Evolutionary conservation across 2,797 vertebrate species (phyloP).

Genomic region (Mycteria americana): DNA sequence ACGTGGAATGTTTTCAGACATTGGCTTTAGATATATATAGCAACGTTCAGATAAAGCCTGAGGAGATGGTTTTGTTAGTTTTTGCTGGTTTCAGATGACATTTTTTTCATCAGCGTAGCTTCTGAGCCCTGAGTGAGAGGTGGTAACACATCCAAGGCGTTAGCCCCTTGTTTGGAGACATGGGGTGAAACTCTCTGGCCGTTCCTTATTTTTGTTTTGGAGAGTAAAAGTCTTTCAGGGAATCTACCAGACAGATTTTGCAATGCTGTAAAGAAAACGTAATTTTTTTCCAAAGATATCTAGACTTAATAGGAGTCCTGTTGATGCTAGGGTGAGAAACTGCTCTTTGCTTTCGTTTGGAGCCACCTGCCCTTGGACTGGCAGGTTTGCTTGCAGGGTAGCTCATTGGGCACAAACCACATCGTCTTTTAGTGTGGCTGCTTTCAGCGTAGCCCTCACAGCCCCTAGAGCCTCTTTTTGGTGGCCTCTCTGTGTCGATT

Average conservation of each 20-base stretch:
- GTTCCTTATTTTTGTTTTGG: not conserved
- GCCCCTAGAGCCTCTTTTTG: not conserved
- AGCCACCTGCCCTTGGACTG: not conserved
- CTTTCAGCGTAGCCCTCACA: not conserved
- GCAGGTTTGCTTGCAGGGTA: not conserved
- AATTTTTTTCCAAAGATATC: not conserved
- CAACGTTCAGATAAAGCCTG: not conserved
- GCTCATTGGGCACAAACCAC: not conserved
- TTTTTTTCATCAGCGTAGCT: not conserved
- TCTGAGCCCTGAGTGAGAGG: not conserved
- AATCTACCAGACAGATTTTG: not conserved
- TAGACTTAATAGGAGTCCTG: not conserved
- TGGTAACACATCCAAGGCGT: not conserved
- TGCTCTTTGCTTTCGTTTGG: not conserved
- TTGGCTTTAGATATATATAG: not conserved
- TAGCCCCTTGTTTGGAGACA: not conserved
- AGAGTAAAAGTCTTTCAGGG: not conserved
- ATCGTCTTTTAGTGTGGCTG: fast-evolving
- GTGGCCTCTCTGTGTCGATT: not conserved
- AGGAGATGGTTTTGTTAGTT: not conserved
- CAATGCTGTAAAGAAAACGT: not conserved
- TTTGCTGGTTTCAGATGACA: not conserved
- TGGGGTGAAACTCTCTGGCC: fast-evolving
- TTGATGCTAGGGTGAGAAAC: not conserved
- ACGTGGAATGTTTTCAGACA: not conserved